Evolutionary conservation across 2,113 vertebrate genomes (phyloP).

Genomic region (Condylura cristata): DNA sequence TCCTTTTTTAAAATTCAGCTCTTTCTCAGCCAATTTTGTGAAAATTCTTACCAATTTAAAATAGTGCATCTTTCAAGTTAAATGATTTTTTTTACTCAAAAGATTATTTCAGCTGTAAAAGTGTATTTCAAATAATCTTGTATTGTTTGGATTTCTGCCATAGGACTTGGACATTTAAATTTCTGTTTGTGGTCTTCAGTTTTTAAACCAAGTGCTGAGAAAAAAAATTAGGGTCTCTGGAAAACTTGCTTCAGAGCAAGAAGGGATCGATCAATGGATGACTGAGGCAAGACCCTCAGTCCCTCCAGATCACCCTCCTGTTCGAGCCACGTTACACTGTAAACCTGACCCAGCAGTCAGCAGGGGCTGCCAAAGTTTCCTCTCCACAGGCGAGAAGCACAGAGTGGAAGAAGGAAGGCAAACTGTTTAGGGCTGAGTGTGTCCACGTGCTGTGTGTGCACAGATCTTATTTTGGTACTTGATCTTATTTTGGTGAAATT

Average conservation of each 20-base stretch:
- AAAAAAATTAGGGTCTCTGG: background rate
- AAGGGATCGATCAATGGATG: too few species aligned
- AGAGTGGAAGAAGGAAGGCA: background rate
- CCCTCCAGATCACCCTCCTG: background rate
- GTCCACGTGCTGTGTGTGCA: background rate
- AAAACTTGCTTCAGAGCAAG: background rate
- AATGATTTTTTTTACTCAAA: background rate
- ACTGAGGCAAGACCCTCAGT: background rate
- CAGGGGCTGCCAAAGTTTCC: background rate
- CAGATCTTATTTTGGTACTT: background rate
- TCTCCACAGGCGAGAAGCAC: background rate
- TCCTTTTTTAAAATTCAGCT: slow-evolving; percentile 9
- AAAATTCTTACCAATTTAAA: slow-evolving; percentile 51
- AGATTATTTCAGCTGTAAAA: background rate
- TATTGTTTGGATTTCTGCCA: background rate
- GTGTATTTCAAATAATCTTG: background rate
- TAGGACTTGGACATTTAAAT: background rate
- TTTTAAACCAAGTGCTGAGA: background rate
- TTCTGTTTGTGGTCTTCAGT: background rate
- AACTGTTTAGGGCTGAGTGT: background rate
- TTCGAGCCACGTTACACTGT: background rate
- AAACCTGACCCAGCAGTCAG: background rate
- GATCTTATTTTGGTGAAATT: background rate
- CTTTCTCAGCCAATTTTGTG: background rate
- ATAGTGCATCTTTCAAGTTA: slow-evolving; percentile 11